A percentile compares a stretch with the other conserved stretches of the same genome.
These are phyloP conservation scores for Leucozona laternaria DNA, from an alignment of 2,888 invertebrate species.

Conservation along the genomic window DNA sequence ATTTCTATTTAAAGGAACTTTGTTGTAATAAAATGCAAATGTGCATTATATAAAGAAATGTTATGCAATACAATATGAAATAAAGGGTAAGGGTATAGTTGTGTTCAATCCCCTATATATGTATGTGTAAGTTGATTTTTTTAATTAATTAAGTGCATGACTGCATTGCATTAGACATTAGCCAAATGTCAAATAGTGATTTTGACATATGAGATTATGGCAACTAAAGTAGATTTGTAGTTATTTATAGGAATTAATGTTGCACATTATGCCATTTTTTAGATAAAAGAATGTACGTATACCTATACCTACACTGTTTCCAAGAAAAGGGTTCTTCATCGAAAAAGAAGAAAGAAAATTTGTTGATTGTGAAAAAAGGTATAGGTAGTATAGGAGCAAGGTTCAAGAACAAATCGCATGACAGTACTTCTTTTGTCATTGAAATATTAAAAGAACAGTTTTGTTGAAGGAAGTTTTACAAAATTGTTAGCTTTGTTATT, in stretches of 20 bases:
- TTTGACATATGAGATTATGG: constrained; percentile 54
- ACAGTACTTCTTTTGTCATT: neutral
- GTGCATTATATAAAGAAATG: constrained; percentile 34
- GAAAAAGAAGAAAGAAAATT: neutral
- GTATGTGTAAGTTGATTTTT: neutral
- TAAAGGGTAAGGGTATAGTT: neutral
- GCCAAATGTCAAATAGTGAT: constrained; percentile 63
- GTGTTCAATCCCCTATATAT: too few species aligned
- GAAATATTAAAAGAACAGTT: neutral
- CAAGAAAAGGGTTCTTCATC: neutral
- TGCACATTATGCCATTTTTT: constrained; percentile 1
- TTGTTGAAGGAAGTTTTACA: neutral
- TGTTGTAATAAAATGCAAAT: constrained; percentile 64
- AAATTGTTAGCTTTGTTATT: constrained; percentile 1
- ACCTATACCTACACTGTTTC: neutral
- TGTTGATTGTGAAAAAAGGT: neutral
- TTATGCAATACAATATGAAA: constrained; percentile 47
- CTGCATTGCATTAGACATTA: constrained; percentile 35
- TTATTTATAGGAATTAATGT: constrained; percentile 14
- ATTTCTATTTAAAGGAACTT: constrained; percentile 48
- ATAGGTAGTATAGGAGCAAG: neutral
- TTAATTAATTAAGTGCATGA: constrained; percentile 62
- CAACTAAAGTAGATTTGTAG: constrained; percentile 30
- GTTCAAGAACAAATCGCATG: neutral
- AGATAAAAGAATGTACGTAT: neutral